Percentiles rank a stretch among this genome's conserved stretches.
Evolutionary conservation across 2,797 vertebrate species (phyloP).

Genomic region (Argentina silus): DNA sequence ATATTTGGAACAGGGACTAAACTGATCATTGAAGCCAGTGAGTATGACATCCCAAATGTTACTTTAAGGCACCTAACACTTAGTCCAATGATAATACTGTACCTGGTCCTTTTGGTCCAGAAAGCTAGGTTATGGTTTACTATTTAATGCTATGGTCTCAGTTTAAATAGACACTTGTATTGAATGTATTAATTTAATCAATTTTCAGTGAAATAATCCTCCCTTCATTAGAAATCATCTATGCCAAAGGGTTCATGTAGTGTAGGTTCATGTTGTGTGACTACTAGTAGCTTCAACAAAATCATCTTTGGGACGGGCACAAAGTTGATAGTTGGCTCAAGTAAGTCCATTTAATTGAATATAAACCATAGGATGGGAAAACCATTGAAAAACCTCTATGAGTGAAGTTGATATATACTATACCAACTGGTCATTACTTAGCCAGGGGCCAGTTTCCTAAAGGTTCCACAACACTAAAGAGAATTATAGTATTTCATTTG

Average conservation of each 20-base stretch:
- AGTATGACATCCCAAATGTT: conserved; percentile 37
- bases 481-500: too few species aligned
- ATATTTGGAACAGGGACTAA: conserved; percentile 53
- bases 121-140: background rate
- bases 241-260: background rate
- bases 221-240: background rate
- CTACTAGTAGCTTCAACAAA: conserved; percentile 7
- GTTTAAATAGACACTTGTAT: too few species aligned
- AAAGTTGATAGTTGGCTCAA: conserved; percentile 17
- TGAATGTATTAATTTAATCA: too few species aligned
- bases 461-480: too few species aligned
- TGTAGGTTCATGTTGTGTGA: conserved; percentile 19
- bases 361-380: too few species aligned
- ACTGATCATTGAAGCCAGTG: conserved; percentile 48
- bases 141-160: background rate
- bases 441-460: too few species aligned
- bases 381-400: too few species aligned
- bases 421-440: too few species aligned
- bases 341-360: conserved; percentile 29
- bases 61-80: background rate
- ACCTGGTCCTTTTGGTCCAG: background rate
- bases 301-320: conserved; percentile 28
- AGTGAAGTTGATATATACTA: too few species aligned
- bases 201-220: background rate
- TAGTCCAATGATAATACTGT: background rate